A percentile compares a stretch with the other conserved stretches of the same genome.
These are phyloP conservation scores for Ciconia boyciana DNA, from an alignment of 2,113 vertebrate species.

Conservation along the genomic window DNA sequence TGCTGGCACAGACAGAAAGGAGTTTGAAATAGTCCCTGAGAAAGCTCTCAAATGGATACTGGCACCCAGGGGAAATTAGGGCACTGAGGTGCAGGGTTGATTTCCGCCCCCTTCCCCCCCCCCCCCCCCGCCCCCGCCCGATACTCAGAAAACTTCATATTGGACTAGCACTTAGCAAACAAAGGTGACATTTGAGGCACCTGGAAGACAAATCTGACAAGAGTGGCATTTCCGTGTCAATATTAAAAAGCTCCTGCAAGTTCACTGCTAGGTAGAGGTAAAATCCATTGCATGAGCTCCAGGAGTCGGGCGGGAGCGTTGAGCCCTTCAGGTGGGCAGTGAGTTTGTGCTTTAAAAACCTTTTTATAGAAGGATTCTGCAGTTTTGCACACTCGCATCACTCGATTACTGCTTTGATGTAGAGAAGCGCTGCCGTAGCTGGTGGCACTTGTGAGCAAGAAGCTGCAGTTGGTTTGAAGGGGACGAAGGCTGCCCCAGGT, in stretches of 20 bases:
- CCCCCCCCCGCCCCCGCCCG: not conserved
- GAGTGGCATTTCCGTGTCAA: not conserved
- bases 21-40: not conserved
- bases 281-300: not conserved
- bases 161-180: not conserved
- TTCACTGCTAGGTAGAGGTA: not conserved
- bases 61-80: not conserved
- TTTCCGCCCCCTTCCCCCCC: too few species aligned
- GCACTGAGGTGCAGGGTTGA: not conserved
- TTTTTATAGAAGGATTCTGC: not conserved
- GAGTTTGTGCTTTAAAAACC: not conserved
- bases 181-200: conserved; percentile 27
- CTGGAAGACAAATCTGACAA: not conserved
- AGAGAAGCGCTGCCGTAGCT: not conserved
- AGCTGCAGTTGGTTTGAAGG: not conserved
- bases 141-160: conserved; percentile 18
- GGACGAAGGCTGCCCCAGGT: not conserved
- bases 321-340: not conserved
- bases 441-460: not conserved
- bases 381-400: not conserved
- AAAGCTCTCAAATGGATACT: not conserved
- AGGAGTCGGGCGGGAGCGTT: not conserved
- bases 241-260: not conserved
- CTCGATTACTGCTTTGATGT: rapidly evolving
- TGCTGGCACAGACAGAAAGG: not conserved